A percentile compares a stretch with the other conserved stretches of the same genome.
Conservation (phyloP, 2,888 invertebrate species). For the Thymelicus lineola region DNA sequence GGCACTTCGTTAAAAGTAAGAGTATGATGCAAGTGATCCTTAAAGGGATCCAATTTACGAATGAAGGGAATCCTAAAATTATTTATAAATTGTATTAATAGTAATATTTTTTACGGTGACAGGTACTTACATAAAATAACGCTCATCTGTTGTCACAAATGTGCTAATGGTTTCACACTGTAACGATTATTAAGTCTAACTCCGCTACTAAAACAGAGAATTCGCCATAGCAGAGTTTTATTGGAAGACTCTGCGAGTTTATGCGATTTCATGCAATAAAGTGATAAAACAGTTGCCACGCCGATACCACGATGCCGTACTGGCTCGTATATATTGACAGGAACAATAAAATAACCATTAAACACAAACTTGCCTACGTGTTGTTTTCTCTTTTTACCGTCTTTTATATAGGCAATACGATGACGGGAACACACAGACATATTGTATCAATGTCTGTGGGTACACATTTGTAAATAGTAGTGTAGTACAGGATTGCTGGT, state of each 20-base stretch:
- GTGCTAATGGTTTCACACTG: not conserved
- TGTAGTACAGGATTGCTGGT: not conserved
- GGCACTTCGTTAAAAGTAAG: too few relatives aligned
- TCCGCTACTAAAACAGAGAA: conserved; percentile 52
- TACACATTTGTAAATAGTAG: conserved; percentile 15
- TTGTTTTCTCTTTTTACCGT: conserved; percentile 67
- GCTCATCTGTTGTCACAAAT: not conserved
- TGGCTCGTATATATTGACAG: conserved; percentile 74
- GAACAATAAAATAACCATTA: conserved; percentile 80
- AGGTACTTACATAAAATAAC: not conserved
- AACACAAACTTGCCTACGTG: conserved; percentile 76
- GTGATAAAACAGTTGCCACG: conserved; percentile 83
- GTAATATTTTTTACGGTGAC: not conserved
- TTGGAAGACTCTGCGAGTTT: conserved; percentile 71
- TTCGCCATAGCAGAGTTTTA: conserved; percentile 72
- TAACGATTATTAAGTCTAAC: conserved; percentile 42
- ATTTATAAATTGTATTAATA: too few relatives aligned
- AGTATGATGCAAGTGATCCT: too few relatives aligned
- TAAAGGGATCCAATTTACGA: too few relatives aligned
- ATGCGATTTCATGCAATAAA: conserved; percentile 82
- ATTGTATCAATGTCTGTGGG: too few relatives aligned
- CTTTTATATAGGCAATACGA: conserved; percentile 18
- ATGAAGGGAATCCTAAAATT: too few relatives aligned
- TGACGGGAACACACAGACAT: conserved; percentile 42
- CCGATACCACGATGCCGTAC: conserved; percentile 69